Evolutionary conservation across 2,113 vertebrate species (phyloP).

Genomic region (Rostratula benghalensis): DNA sequence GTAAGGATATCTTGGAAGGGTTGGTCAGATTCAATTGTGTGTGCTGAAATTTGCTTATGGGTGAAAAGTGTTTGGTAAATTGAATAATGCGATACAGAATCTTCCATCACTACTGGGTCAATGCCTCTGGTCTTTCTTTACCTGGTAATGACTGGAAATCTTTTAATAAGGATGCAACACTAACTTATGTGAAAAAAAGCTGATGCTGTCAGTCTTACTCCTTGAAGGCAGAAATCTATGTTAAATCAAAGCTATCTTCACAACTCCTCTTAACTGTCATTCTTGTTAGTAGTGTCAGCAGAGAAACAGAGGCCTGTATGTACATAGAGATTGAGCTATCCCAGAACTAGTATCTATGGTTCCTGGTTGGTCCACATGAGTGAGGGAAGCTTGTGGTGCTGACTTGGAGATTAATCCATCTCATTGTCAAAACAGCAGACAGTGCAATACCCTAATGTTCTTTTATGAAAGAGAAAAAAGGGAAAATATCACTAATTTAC

Average conservation of each 20-base stretch:
- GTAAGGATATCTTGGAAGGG: background rate
- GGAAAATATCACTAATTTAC: background rate
- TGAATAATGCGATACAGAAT: background rate
- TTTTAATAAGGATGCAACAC: background rate
- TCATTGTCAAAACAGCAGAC: background rate
- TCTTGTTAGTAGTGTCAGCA: background rate
- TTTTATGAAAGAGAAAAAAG: background rate
- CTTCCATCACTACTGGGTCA: background rate
- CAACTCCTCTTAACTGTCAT: background rate
- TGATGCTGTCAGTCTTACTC: background rate
- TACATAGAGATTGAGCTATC: background rate
- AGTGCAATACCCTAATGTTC: background rate
- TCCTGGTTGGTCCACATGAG: fast-evolving
- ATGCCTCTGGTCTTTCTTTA: background rate
- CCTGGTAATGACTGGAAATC: background rate
- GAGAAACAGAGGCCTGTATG: fast-evolving
- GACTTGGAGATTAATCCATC: background rate
- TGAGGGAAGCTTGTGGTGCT: background rate
- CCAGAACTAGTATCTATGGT: background rate
- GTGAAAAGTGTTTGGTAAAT: background rate
- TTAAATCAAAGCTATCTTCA: background rate
- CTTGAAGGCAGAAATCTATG: background rate
- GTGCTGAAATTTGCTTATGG: background rate
- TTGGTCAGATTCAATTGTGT: background rate
- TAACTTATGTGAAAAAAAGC: background rate